Conservation (phyloP, 1,140 invertebrate species). For the Latrodectus geometricus region DNA sequence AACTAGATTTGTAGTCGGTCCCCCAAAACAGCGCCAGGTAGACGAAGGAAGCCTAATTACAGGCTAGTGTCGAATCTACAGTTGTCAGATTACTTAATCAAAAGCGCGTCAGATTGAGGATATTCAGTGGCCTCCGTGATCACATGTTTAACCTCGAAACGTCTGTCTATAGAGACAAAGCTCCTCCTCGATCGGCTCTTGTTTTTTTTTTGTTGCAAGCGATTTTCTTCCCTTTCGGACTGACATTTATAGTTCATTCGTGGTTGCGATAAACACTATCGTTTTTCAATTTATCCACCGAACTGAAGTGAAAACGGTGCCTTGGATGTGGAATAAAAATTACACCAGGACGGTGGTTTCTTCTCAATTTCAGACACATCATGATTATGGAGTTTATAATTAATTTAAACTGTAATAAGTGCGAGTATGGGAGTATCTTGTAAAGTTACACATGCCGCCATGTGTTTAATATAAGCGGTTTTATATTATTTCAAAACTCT, state of each 20-base stretch:
- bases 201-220: not conserved
- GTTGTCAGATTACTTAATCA: constrained; percentile 60
- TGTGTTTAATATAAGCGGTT: no score
- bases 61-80: constrained; percentile 27
- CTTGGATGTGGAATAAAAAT: no score
- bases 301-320: no score
- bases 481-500: no score
- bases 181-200: not conserved
- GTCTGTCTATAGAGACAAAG: constrained; percentile 47
- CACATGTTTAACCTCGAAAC: constrained; percentile 49
- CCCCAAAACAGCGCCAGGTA: constrained; percentile 26
- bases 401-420: no score
- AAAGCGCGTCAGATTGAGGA: constrained; percentile 51
- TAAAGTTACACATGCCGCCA: no score
- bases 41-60: constrained; percentile 20
- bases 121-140: constrained; percentile 48
- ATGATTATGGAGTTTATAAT: no score
- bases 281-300: no score
- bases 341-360: no score
- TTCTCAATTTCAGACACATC: no score
- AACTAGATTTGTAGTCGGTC: not conserved
- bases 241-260: not conserved
- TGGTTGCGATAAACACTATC: not conserved
- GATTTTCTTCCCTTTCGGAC: not conserved
- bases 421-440: no score